phyloP scores from a whole-genome alignment of 2,888 invertebrate species.

The Formica aserva region DNA sequence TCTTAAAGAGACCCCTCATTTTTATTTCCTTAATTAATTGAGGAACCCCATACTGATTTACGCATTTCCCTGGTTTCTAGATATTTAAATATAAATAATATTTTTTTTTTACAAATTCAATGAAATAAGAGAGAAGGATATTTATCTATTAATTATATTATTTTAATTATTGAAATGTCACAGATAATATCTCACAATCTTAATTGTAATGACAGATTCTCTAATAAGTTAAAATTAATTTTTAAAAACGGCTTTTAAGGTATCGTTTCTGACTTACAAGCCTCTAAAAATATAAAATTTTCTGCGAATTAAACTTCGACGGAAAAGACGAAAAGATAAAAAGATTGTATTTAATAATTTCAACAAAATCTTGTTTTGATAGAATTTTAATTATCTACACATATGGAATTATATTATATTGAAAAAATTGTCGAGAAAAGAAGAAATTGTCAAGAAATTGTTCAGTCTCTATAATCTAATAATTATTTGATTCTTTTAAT shows the following conservation, averaged over 20 bases:
- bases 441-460: too few relatives aligned
- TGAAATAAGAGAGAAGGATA: background rate
- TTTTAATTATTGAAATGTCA: background rate
- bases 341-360: background rate
- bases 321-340: background rate
- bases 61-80: background rate
- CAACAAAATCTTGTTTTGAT: background rate
- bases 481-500: background rate
- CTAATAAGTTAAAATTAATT: background rate
- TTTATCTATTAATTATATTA: constrained; percentile 1
- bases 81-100: background rate
- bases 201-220: background rate
- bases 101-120: background rate
- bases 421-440: background rate
- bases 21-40: constrained; percentile 7
- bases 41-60: background rate
- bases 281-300: background rate
- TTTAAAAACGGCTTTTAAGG: background rate
- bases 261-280: background rate
- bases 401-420: background rate
- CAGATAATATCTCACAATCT: background rate
- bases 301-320: background rate
- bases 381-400: background rate
- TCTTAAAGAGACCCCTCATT: background rate
- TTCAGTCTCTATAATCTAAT: background rate